Evolutionary conservation across 2,888 invertebrate species (phyloP).

Genomic region (Synergus japonicus): DNA sequence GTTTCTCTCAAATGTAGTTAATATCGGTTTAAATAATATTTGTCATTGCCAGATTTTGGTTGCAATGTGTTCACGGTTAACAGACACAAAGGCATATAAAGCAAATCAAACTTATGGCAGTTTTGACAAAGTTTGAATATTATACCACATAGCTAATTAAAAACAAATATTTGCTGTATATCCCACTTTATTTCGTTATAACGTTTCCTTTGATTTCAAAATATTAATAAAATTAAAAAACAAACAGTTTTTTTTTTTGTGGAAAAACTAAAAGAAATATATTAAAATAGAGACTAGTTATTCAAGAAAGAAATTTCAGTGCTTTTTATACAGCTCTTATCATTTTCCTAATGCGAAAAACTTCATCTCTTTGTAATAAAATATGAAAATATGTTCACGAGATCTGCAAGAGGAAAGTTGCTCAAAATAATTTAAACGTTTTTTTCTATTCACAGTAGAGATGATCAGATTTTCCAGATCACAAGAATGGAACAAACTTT

Average conservation of each 20-base stretch:
- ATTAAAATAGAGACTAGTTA: not conserved
- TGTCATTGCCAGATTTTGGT: not conserved
- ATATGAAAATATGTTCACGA: slow-evolving; percentile 5
- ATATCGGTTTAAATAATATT: slow-evolving; percentile 6
- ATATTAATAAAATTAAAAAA: not conserved
- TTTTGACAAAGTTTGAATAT: slow-evolving; percentile 5
- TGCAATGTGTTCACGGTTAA: not conserved
- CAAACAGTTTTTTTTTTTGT: too few species aligned
- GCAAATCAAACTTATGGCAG: slow-evolving; percentile 12
- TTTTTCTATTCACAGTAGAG: not conserved
- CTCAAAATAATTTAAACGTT: slow-evolving; percentile 5
- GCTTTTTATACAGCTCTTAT: slow-evolving; percentile 8
- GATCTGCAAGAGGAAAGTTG: slow-evolving; percentile 24
- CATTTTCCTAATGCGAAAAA: slow-evolving; percentile 14
- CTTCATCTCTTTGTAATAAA: slow-evolving; percentile 1
- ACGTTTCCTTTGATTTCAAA: not conserved
- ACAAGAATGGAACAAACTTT: too few species aligned
- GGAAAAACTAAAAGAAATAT: not conserved
- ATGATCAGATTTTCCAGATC: not conserved
- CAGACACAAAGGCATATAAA: not conserved
- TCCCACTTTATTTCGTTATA: not conserved
- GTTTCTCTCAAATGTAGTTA: not conserved
- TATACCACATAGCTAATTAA: slow-evolving; percentile 3
- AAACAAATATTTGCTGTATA: slow-evolving; percentile 6
- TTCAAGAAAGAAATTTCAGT: not conserved